A percentile compares a stretch with the other conserved stretches of the same genome.
Evolutionary conservation across 2,888 invertebrate species (phyloP).

Genomic region (Oegoconia quadripuncta): DNA sequence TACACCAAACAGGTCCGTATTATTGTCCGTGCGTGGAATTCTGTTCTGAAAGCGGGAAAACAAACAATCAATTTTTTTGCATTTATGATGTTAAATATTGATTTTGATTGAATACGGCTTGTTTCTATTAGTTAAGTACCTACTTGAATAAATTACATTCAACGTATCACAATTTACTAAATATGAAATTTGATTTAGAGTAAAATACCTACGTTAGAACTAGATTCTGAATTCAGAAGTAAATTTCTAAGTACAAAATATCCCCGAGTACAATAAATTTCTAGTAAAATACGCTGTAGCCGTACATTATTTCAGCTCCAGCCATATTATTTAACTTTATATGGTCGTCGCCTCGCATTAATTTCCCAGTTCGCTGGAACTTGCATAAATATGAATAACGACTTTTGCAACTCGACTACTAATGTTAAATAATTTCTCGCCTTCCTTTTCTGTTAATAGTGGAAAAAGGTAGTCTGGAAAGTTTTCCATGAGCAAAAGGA

Average conservation of each 20-base stretch:
- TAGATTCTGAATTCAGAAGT: too few species aligned
- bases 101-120: too few species aligned
- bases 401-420: conserved; percentile 41
- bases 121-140: too few species aligned
- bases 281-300: conserved; percentile 15
- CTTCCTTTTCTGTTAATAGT: conserved; percentile 12
- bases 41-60: too few species aligned
- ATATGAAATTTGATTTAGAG: too few species aligned
- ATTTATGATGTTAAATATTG: too few species aligned
- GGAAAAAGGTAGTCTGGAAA: neutral
- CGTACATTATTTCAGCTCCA: conserved; percentile 29
- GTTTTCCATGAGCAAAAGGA: neutral
- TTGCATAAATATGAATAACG: conserved; percentile 50
- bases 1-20: too few species aligned
- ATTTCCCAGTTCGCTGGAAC: conserved; percentile 29
- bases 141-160: too few species aligned
- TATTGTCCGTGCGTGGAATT: too few species aligned
- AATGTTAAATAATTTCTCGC: conserved; percentile 36
- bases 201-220: too few species aligned
- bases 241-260: conserved; percentile 1
- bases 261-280: conserved; percentile 3
- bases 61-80: too few species aligned
- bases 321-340: conserved; percentile 37
- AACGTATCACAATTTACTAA: too few species aligned
- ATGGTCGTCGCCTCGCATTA: conserved; percentile 31